Percentiles rank a stretch among this genome's conserved stretches.
Conservation (phyloP, 2,113 vertebrate genomes). For the Murina feae region DNA sequence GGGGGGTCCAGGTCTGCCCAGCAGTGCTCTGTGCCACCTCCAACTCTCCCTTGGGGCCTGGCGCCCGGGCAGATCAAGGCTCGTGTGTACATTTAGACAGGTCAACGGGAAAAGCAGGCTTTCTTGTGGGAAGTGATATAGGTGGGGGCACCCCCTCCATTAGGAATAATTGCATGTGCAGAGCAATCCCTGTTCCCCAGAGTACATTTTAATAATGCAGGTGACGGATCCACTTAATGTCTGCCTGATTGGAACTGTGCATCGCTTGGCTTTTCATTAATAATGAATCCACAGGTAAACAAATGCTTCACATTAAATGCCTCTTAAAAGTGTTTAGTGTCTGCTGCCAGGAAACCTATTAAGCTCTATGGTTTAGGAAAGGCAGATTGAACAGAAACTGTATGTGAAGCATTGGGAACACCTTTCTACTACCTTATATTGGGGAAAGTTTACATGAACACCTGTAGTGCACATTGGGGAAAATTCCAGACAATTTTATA, state of each 20-base stretch:
- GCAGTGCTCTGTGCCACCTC: neutral
- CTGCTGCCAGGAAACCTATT: conserved; percentile 44
- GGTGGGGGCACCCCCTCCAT: neutral
- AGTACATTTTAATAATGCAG: conserved; percentile 73
- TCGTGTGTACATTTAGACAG: conserved; percentile 47
- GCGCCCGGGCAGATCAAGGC: neutral
- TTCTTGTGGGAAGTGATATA: conserved; percentile 13
- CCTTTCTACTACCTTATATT: neutral
- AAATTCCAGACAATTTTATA: neutral
- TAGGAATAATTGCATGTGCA: conserved; percentile 61
- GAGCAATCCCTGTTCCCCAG: conserved; percentile 66
- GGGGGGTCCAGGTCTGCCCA: neutral
- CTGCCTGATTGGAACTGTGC: conserved; percentile 50
- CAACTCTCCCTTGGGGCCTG: neutral
- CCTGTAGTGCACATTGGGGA: neutral
- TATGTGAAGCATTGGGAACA: neutral
- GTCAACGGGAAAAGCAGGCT: conserved; percentile 63
- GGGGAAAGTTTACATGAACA: neutral
- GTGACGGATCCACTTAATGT: conserved; percentile 72
- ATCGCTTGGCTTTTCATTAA: conserved; percentile 57
- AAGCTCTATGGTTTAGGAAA: neutral
- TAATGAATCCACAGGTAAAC: conserved; percentile 71
- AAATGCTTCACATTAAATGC: conserved; percentile 67
- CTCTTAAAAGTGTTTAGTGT: conserved; percentile 43
- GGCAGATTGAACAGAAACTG: neutral